Evolutionary conservation across 2,797 vertebrate species (phyloP), one percentile per base, ranked within the genome.

Genomic region (Capromys pilorides): DNA sequence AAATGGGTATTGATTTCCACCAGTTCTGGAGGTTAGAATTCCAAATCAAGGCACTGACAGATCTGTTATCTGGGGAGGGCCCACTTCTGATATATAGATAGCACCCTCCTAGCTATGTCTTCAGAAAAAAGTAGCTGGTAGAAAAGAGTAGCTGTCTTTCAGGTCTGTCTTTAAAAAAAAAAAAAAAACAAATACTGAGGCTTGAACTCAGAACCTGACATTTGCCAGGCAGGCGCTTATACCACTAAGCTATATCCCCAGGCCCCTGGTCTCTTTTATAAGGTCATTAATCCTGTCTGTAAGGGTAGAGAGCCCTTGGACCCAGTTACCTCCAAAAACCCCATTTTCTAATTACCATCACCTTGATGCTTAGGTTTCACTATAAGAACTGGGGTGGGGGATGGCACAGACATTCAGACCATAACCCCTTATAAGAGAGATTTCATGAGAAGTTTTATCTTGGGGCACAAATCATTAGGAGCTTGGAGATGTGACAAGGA

Each of bases 361-460:
- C 19, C 61, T 67, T 61, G 19, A 39, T 26, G 57, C 41, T 54
- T 64, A 82, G 36, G 11, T 64, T 18, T 45, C 59, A 66, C 3
- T 26, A 11, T 57, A 31, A 41, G 49, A 45, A 59, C 16, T 61
- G 21, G 79, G 28, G 49, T 2, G 41, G 10, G 41, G 10, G 26
- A n/a, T 31, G 12, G 18, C 28, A 88, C 14, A 45, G 33, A 41
- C 36, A 22, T 51, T 69, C 73, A 85, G 41, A 67, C 24, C 18
- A n/a, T 51, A 21, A 31, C 51, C 67, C 3, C 80, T 90, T 88
- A 57, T 90, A 89, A 39, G 2, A 82, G 81, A 77, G 66, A 62
- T 45, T 95, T 90, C 82, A 86, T 96, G 91, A 21, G 96, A 85
- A 83, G 87, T 87, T 96, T 93, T 39, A 92, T 49, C 73, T 49